These are phyloP conservation scores for Pelochelys cantorii DNA, from an alignment of 2,797 vertebrate genomes.

Conservation along the genomic window DNA sequence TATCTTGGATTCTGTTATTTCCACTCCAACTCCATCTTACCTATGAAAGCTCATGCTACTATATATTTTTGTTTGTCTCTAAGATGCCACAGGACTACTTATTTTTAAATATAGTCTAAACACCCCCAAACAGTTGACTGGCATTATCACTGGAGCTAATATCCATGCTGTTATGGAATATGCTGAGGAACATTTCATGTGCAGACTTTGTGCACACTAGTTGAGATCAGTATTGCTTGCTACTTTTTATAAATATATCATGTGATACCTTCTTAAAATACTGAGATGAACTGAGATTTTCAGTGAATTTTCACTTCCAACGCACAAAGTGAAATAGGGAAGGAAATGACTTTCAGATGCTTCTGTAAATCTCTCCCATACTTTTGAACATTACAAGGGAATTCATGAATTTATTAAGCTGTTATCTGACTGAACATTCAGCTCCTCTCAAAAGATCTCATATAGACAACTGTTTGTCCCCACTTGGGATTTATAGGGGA, in stretches of 20 bases:
- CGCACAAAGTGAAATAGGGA: not conserved
- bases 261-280: not conserved
- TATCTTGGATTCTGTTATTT: too few species aligned
- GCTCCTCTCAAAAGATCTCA: not conserved
- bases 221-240: not conserved
- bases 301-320: not conserved
- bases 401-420: not conserved
- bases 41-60: too few species aligned
- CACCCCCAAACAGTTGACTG: not conserved
- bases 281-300: not conserved
- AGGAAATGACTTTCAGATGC: constrained; percentile 2
- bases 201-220: not conserved
- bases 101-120: too few species aligned
- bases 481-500: not conserved
- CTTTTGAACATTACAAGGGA: too few species aligned
- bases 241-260: not conserved
- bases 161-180: not conserved
- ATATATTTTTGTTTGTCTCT: too few species aligned
- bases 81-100: too few species aligned
- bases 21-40: too few species aligned
- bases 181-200: not conserved
- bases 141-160: not conserved
- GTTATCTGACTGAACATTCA: not conserved
- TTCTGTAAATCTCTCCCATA: not conserved
- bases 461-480: not conserved